phyloP scores from a whole-genome alignment of 2,888 invertebrate genomes.

The Trypoxylon attenuatum region DNA sequence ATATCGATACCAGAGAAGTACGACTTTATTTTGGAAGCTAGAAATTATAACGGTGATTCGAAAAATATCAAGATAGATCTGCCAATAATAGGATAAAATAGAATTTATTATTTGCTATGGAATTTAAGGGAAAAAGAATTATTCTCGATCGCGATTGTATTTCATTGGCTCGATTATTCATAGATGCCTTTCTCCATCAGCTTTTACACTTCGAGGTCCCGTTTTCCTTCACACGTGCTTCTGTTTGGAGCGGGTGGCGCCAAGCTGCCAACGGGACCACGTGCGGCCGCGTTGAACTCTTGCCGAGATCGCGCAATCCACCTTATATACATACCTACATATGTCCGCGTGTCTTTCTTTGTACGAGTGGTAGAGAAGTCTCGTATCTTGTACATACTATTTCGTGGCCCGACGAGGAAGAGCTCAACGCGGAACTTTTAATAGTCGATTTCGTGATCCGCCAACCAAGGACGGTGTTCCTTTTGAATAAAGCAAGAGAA shows the following conservation, averaged over 20 bases:
- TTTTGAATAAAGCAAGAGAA: too few species aligned
- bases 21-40: too few species aligned
- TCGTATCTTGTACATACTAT: background rate
- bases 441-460: slow-evolving; percentile 42
- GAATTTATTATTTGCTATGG: too few species aligned
- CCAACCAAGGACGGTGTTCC: slow-evolving; percentile 33
- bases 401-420: slow-evolving; percentile 1
- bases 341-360: background rate
- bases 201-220: background rate
- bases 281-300: slow-evolving; percentile 24
- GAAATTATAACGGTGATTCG: too few species aligned
- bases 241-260: slow-evolving; percentile 50
- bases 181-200: background rate
- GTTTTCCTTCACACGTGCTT: slow-evolving; percentile 24
- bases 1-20: too few species aligned
- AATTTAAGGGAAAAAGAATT: too few species aligned
- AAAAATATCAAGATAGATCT: too few species aligned
- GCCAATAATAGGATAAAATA: too few species aligned
- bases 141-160: too few species aligned
- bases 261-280: slow-evolving; percentile 43
- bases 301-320: slow-evolving; percentile 28
- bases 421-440: slow-evolving; percentile 48
- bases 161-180: slow-evolving; percentile 14
- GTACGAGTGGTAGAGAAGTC: background rate
- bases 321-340: background rate